Conservation (phyloP, 2,113 vertebrate genomes). For the Gorsachius goisagi region DNA sequence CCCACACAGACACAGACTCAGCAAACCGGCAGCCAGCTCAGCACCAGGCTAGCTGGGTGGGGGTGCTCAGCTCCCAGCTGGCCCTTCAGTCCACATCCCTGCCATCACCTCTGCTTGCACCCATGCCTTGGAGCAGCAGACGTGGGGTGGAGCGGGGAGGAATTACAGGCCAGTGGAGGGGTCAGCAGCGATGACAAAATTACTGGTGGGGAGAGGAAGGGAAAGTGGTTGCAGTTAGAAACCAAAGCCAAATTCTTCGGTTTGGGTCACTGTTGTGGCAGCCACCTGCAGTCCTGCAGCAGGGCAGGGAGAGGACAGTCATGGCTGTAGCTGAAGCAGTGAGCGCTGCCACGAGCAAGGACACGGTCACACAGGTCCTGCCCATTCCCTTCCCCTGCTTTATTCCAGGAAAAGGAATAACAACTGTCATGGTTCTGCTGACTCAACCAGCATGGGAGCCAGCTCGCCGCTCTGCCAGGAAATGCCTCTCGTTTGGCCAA, state of each 20-base stretch:
- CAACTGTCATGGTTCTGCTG: neutral
- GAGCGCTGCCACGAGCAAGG: accelerated
- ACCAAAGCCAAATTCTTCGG: neutral
- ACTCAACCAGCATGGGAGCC: neutral
- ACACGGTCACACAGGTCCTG: neutral
- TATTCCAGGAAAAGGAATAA: neutral
- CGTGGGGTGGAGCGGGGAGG: accelerated
- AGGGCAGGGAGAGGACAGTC: neutral
- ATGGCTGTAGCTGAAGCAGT: neutral
- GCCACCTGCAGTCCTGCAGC: neutral
- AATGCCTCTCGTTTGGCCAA: neutral
- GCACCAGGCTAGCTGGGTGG: neutral
- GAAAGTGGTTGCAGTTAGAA: neutral
- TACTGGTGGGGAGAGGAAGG: neutral
- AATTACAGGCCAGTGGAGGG: neutral
- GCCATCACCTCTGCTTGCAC: accelerated
- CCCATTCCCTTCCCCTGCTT: neutral
- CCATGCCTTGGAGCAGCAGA: neutral
- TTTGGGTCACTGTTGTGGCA: neutral
- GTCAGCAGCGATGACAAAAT: neutral
- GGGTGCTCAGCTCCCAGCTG: neutral
- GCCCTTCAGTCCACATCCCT: neutral
- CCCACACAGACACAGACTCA: neutral
- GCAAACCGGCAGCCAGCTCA: neutral
- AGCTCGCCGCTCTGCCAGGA: neutral